phyloP scores from a whole-genome alignment of 2,888 invertebrate species.

The Ophion slaviceki region DNA sequence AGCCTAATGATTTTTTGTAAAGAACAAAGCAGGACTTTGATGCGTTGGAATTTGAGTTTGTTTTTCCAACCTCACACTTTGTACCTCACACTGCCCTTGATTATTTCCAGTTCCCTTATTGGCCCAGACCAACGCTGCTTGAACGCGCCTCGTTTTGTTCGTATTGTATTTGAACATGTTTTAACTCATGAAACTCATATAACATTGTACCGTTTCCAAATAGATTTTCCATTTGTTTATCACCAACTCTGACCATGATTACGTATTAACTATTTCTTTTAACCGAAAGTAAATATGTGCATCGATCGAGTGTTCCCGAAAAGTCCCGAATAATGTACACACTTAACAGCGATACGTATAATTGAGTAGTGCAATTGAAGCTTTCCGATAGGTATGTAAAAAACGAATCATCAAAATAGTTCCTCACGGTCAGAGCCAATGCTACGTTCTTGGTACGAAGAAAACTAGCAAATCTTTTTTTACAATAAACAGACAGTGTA shows the following conservation, averaged over 20 bases:
- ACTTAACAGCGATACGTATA: constrained; percentile 11
- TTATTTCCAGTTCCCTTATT: too few species aligned
- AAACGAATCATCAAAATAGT: constrained; percentile 55
- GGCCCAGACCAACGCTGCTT: too few species aligned
- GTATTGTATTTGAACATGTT: background rate
- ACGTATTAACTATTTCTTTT: too few species aligned
- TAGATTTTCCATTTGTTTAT: background rate
- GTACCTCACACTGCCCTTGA: too few species aligned
- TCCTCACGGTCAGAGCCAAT: constrained; percentile 56
- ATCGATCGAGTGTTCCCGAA: background rate
- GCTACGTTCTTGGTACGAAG: constrained; percentile 7
- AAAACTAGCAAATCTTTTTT: constrained; percentile 42
- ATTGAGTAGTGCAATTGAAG: constrained; percentile 33
- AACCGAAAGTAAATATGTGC: background rate
- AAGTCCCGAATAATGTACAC: background rate
- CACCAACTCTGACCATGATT: background rate
- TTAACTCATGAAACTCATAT: background rate
- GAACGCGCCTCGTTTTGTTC: background rate
- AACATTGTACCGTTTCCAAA: background rate
- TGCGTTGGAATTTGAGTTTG: too few species aligned
- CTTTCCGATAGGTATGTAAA: constrained; percentile 16
- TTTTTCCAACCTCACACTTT: too few species aligned
- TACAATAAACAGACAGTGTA: constrained; percentile 48
- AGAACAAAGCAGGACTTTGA: too few species aligned
- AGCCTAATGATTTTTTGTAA: too few species aligned